Conservation (phyloP, 2,113 vertebrate genomes). For the Laticauda laticaudata region DNA sequence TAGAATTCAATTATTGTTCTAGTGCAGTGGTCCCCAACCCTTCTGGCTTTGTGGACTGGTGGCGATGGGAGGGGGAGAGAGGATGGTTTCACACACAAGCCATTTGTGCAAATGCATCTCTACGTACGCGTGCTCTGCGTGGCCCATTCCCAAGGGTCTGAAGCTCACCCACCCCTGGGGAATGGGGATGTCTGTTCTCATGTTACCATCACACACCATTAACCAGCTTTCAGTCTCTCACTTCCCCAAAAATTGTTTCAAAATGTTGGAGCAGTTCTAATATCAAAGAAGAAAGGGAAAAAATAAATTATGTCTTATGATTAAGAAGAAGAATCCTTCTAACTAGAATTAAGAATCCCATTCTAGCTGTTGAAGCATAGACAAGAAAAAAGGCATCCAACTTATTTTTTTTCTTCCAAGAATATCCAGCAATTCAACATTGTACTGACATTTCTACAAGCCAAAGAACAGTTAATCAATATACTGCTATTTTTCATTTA, state of each 20-base stretch:
- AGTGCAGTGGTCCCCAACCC: not conserved
- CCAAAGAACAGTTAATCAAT: not conserved
- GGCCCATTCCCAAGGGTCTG: not conserved
- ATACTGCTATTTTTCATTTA: not conserved
- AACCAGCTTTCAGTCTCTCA: not conserved
- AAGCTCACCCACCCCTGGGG: fast-evolving
- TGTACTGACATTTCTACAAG: not conserved
- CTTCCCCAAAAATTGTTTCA: not conserved
- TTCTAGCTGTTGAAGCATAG: not conserved
- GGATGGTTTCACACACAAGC: fast-evolving
- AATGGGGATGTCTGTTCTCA: not conserved
- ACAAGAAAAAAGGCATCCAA: not conserved
- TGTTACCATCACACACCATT: not conserved
- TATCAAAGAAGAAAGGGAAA: not conserved
- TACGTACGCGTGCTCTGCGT: not conserved
- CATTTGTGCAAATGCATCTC: not conserved
- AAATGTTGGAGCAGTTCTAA: not conserved
- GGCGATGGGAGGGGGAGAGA: not conserved
- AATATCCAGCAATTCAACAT: not conserved
- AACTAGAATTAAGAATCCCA: too few relatives aligned
- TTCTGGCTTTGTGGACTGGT: not conserved
- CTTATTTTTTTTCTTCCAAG: not conserved
- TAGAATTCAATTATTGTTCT: not conserved
- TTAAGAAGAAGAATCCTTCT: not conserved
- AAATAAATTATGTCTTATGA: not conserved